phyloP scores from a whole-genome alignment of 2,113 vertebrate genomes.

The Cranoglanis bouderius region DNA sequence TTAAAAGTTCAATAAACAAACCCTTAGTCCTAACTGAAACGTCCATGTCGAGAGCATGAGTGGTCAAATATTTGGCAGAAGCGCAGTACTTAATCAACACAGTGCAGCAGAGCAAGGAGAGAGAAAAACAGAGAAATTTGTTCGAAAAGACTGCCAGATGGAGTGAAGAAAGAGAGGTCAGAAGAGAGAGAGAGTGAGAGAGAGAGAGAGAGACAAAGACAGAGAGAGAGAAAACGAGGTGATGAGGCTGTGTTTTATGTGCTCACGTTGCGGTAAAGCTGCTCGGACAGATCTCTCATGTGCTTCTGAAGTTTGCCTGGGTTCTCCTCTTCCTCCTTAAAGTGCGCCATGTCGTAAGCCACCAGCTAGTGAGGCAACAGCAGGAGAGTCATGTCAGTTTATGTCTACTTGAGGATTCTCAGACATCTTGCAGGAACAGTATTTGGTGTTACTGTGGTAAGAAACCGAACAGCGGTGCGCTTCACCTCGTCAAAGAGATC shows the following conservation, averaged over 20 bases:
- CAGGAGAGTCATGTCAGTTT: constrained; percentile 31
- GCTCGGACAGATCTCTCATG: constrained; percentile 91
- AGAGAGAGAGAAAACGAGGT: neutral
- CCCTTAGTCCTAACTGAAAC: constrained; percentile 17
- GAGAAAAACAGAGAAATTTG: constrained; percentile 12
- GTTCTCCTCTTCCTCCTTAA: constrained; percentile 87
- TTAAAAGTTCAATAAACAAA: constrained; percentile 31
- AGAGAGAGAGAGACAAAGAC: neutral
- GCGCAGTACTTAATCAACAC: constrained; percentile 26
- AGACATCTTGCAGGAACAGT: neutral
- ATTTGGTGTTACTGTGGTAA: neutral
- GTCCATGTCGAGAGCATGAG: constrained; percentile 12
- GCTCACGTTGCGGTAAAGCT: constrained; percentile 94
- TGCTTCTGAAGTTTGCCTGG: constrained; percentile 85
- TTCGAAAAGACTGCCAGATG: constrained; percentile 16
- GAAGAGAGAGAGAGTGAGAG: neutral
- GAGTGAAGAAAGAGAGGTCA: neutral
- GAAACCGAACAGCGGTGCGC: neutral
- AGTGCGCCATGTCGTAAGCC: constrained; percentile 88
- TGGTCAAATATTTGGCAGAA: constrained; percentile 43
- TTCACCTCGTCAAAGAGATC: constrained; percentile 98
- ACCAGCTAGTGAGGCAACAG: constrained; percentile 80
- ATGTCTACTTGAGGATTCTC: neutral
- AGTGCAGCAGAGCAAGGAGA: neutral
- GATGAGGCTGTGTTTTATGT: neutral